Evolutionary conservation across 2,113 vertebrate genomes (phyloP).

Genomic region (Capreolus pygargus): DNA sequence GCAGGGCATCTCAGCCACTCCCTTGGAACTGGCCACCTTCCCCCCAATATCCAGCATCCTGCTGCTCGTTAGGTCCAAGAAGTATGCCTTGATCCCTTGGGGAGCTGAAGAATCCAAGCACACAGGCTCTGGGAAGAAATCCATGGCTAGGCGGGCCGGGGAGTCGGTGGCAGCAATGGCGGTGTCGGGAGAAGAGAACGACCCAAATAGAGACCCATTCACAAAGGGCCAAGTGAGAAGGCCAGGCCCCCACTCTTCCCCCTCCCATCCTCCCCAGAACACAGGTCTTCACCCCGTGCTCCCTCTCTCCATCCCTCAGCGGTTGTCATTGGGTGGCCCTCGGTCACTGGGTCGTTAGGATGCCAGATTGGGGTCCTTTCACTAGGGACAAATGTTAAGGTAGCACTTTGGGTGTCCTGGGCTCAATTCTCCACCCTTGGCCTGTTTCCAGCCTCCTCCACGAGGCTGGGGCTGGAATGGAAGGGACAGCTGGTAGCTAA

Average conservation of each 20-base stretch:
- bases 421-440: too few relatives aligned
- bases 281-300: accelerated
- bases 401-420: too few relatives aligned
- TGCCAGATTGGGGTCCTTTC: accelerated
- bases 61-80: too few relatives aligned
- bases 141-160: accelerated
- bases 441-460: not conserved
- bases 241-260: accelerated
- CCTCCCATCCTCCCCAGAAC: not conserved
- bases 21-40: too few relatives aligned
- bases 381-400: accelerated
- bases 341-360: not conserved
- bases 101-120: too few relatives aligned
- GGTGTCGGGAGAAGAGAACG: not conserved
- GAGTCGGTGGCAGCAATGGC: too few relatives aligned
- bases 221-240: not conserved
- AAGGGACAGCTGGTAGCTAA: not conserved
- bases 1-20: too few relatives aligned
- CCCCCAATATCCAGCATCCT: too few relatives aligned
- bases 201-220: not conserved
- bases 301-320: not conserved
- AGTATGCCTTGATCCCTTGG: too few relatives aligned
- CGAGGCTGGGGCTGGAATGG: not conserved
- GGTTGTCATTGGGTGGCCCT: not conserved
- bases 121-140: too few relatives aligned